These are phyloP conservation scores for Dermochelys coriacea DNA, from an alignment of 2,797 vertebrate species.

Conservation along the genomic window DNA sequence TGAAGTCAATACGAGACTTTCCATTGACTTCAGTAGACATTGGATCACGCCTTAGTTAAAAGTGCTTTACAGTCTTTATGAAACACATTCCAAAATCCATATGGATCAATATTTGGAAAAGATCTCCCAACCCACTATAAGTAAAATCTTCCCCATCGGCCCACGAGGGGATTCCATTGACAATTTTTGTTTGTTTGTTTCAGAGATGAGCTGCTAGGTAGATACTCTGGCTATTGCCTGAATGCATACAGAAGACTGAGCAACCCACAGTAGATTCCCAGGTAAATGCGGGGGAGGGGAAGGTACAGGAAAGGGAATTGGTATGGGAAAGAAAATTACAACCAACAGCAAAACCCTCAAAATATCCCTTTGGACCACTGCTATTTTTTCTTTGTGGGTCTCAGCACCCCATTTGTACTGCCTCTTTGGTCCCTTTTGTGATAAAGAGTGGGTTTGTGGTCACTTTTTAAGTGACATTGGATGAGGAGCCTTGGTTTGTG, in stretches of 20 bases:
- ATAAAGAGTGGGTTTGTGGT: not conserved
- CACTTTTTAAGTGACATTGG: not conserved
- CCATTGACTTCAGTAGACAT: not conserved
- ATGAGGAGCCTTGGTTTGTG: not conserved
- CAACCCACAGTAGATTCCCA: not conserved
- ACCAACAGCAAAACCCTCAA: not conserved
- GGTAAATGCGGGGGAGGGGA: not conserved
- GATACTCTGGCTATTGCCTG: not conserved
- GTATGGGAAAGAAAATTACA: not conserved
- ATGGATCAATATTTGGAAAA: slow-evolving; percentile 29
- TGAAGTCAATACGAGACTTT: not conserved
- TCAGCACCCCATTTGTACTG: not conserved
- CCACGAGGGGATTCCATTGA: not conserved
- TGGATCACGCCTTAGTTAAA: not conserved
- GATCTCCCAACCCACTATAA: not conserved
- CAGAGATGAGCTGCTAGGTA: not conserved
- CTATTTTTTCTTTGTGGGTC: not conserved
- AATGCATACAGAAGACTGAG: not conserved
- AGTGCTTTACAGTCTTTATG: not conserved
- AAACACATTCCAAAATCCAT: slow-evolving; percentile 26
- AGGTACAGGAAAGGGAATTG: not conserved
- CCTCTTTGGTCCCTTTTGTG: not conserved
- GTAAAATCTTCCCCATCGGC: not conserved
- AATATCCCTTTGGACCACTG: not conserved
- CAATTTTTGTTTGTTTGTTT: not conserved